These are phyloP conservation scores for Embidobia sp. DNA, from an alignment of 2,888 invertebrate species.

Conservation along the genomic window DNA sequence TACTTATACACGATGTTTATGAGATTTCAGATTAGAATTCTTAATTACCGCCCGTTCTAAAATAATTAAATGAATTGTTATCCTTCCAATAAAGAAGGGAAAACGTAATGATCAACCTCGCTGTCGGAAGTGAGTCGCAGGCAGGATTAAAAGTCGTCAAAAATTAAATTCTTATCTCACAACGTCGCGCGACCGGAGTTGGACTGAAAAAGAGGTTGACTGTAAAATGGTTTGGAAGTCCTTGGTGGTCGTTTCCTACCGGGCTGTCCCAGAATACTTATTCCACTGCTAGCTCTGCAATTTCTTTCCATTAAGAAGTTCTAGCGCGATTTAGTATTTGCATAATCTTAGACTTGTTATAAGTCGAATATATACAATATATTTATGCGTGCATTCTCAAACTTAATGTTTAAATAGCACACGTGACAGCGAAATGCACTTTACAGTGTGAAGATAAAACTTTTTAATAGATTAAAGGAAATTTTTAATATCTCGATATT, in stretches of 20 bases:
- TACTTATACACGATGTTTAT: slow-evolving; percentile 54
- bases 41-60: slow-evolving; percentile 55
- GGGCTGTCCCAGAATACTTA: slow-evolving; percentile 75
- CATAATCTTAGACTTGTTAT: slow-evolving; percentile 77
- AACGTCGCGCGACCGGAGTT: slow-evolving; percentile 65
- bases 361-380: slow-evolving; percentile 73
- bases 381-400: slow-evolving; percentile 54
- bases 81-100: slow-evolving; percentile 54
- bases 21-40: slow-evolving; percentile 56
- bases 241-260: slow-evolving; percentile 64
- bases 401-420: background rate
- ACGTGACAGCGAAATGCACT: background rate
- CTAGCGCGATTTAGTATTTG: slow-evolving; percentile 80
- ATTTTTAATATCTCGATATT: no score
- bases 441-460: no score
- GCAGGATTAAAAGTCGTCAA: slow-evolving; percentile 78
- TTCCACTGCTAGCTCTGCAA: slow-evolving; percentile 80
- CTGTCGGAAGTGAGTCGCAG: slow-evolving; percentile 72
- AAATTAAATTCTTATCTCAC: slow-evolving; percentile 79
- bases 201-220: slow-evolving; percentile 57
- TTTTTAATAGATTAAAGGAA: no score
- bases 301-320: slow-evolving; percentile 80
- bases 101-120: slow-evolving; percentile 58
- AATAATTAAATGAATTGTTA: slow-evolving; percentile 62
- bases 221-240: slow-evolving; percentile 67